phyloP scores from a whole-genome alignment of 1,140 invertebrate species.

The Platyscapa corneri region DNA sequence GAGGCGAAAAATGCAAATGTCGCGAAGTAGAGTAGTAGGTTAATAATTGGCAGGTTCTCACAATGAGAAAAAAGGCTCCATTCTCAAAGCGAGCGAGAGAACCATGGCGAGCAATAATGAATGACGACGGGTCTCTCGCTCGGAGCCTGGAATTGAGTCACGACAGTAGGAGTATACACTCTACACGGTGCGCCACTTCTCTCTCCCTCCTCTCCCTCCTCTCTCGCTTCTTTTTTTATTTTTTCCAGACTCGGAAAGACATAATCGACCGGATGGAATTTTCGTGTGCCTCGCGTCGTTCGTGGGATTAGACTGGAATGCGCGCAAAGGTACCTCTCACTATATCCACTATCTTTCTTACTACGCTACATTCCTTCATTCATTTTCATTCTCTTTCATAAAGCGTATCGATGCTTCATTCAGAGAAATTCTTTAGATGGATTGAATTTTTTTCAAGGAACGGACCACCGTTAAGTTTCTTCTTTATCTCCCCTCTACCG shows the following conservation, averaged over 20 bases:
- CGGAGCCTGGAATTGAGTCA: slow-evolving; percentile 44
- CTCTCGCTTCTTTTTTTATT: not conserved
- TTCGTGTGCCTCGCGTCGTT: slow-evolving; percentile 31
- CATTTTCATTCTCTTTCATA: slow-evolving; percentile 48
- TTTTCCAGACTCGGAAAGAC: slow-evolving; percentile 43
- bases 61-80: slow-evolving; percentile 37
- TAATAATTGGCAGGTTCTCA: slow-evolving; percentile 35
- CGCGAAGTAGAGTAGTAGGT: slow-evolving; percentile 36
- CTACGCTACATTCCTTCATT: slow-evolving; percentile 48
- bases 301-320: slow-evolving; percentile 48
- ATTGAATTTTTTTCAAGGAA: slow-evolving; percentile 13
- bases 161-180: slow-evolving; percentile 39
- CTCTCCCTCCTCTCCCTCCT: not conserved
- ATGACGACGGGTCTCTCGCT: too few species aligned
- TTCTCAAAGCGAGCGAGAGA: slow-evolving; percentile 23
- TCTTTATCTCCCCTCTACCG: too few species aligned
- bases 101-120: not conserved
- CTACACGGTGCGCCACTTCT: not conserved
- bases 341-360: slow-evolving; percentile 19
- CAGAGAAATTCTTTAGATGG: slow-evolving; percentile 36
- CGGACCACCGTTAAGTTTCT: not conserved
- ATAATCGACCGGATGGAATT: slow-evolving; percentile 40
- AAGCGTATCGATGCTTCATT: slow-evolving; percentile 36
- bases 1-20: slow-evolving; percentile 21
- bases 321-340: slow-evolving; percentile 39